phyloP scores from a whole-genome alignment of 2,113 vertebrate genomes.

The Halcyon malimbica region DNA sequence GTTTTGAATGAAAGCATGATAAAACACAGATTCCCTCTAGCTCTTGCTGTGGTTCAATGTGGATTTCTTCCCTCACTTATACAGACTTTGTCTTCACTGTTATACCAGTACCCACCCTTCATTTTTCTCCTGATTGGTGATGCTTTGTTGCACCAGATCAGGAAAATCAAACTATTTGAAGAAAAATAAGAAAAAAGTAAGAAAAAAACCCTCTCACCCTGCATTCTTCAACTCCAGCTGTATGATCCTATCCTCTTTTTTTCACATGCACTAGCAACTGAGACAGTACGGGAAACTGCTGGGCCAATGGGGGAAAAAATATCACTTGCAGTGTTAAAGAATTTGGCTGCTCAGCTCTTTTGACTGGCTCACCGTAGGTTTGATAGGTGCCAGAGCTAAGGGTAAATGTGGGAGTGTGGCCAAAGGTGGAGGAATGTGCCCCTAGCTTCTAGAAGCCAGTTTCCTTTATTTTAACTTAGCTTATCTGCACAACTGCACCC shows the following conservation, averaged over 20 bases:
- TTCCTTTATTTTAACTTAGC: neutral
- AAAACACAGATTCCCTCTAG: rapidly evolving
- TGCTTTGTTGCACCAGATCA: neutral
- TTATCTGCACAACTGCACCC: neutral
- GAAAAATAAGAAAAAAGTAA: neutral
- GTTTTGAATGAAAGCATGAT: neutral
- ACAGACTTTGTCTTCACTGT: neutral
- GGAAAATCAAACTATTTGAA: neutral
- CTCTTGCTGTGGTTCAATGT: neutral
- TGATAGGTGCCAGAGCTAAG: neutral
- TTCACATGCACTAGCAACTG: neutral
- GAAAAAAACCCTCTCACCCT: neutral
- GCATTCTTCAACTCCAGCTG: neutral
- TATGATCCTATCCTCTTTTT: neutral
- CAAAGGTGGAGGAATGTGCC: neutral
- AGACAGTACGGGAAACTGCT: neutral
- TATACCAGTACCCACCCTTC: neutral
- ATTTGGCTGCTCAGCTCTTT: neutral
- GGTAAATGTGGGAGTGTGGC: neutral
- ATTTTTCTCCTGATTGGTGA: neutral
- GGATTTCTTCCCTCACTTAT: neutral
- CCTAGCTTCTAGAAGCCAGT: neutral
- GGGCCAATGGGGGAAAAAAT: neutral
- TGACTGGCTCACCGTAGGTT: neutral
- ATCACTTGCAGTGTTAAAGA: neutral